These are phyloP conservation scores for Falco rusticolus DNA, from an alignment of 2,797 vertebrate genomes.

Conservation along the genomic window DNA sequence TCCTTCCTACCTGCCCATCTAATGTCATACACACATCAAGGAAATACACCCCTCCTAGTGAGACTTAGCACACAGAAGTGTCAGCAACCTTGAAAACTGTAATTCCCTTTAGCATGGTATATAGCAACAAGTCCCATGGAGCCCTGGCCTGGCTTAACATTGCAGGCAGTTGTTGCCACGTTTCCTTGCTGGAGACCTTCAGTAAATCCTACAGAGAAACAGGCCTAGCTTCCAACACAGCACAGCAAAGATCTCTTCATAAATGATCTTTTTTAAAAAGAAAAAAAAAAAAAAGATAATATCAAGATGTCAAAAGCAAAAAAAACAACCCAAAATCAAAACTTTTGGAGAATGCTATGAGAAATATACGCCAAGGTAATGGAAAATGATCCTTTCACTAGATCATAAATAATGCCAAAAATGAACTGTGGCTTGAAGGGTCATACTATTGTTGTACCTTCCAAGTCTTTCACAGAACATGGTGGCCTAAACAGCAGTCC, in stretches of 20 bases:
- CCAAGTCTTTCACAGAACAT: background rate
- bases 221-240: background rate
- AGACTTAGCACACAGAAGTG: background rate
- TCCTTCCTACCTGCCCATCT: background rate
- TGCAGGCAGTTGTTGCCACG: background rate
- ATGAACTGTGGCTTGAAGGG: background rate
- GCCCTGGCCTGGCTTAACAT: background rate
- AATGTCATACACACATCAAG: accelerated
- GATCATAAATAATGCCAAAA: background rate
- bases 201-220: background rate
- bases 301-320: background rate
- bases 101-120: background rate
- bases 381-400: background rate
- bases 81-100: background rate
- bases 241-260: background rate
- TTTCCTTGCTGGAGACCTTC: background rate
- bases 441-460: background rate
- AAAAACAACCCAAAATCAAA: background rate
- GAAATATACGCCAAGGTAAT: background rate
- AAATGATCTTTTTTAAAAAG: background rate
- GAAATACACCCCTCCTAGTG: background rate
- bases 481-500: background rate
- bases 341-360: background rate
- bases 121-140: background rate
- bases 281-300: background rate